These are phyloP conservation scores for Perca schrenkii DNA, from an alignment of 2,113 vertebrate species.

Conservation along the genomic window DNA sequence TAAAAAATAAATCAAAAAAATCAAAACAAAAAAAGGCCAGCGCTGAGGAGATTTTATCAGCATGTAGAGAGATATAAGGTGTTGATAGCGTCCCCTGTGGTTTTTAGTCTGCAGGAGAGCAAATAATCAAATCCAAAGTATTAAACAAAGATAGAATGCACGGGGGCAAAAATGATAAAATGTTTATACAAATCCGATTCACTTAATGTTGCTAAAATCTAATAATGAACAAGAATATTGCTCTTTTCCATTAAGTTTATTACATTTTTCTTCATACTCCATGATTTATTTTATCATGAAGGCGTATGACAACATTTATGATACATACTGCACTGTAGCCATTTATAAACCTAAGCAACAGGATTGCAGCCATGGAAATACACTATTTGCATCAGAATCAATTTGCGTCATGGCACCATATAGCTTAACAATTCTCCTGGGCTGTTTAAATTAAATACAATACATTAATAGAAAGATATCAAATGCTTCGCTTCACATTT, in stretches of 20 bases:
- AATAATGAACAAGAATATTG: not conserved
- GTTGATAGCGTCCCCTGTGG: not conserved
- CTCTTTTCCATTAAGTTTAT: not conserved
- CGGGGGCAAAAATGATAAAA: not conserved
- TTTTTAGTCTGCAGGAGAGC: not conserved
- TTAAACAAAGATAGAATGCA: not conserved
- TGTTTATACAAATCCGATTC: not conserved
- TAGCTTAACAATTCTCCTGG: not conserved
- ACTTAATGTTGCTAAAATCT: not conserved
- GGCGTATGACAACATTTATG: not conserved
- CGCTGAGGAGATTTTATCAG: not conserved
- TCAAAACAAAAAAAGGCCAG: not conserved
- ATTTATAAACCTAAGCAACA: not conserved
- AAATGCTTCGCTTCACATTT: not conserved
- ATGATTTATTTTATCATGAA: not conserved
- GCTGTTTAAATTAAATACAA: conserved; percentile 20
- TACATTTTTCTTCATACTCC: not conserved
- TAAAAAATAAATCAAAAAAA: not conserved
- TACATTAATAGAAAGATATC: not conserved
- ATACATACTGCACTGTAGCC: not conserved
- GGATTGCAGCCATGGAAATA: not conserved
- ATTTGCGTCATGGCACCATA: not conserved
- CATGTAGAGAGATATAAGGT: not conserved
- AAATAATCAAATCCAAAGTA: not conserved
- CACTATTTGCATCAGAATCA: not conserved